Base-by-base conservation (phyloP, 2,888 invertebrate genomes). In the Dryocosmus kuriphilus region DNA sequence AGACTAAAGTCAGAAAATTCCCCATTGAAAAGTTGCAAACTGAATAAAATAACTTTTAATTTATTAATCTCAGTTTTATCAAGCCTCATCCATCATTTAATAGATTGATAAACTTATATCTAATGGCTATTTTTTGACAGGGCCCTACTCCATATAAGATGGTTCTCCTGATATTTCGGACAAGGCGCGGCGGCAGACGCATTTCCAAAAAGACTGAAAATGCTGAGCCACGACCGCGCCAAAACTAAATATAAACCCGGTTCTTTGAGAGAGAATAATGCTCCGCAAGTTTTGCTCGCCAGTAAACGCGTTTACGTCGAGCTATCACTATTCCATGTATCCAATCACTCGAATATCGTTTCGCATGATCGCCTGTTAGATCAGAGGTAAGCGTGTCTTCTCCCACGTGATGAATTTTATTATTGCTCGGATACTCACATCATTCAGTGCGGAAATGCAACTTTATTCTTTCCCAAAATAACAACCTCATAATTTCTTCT, bases 161-260 rank as follows among this genome's bases (percentile, higher is more conserved):
- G 24, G 38, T 41, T 71, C 71, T 19, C 51, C 71, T 71, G 30
- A 81, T 86, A 85, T 86, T 86, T 83, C 63, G 77, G 78, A 83
- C 82, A 77, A 80, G 76, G 63, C 79, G 79, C 74, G 75, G 84
- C 81, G 79, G 81, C 79, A 80, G 81, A 81, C 84, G 84, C 82
- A 87, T 89, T 89, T 88, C 89, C 88, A 88, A 89, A 90, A 90
- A 88, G 87, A 89, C 86, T 78, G 85, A 86, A 89, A 90, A 89
- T 85, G 84, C 82, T 78, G 81, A 79, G 81, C 79, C 82, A 82
- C 84, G 87, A 85, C 86, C 85, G 86, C 89, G 88, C 89, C 90
- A 89, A 90, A 89, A 88, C 90, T 91, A 91, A 90, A 90, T 90
- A 89, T 91, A 91, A 86, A 89, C 86, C 77, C 85, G 78, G 82